Evolutionary conservation across 2,888 invertebrate species (phyloP), one percentile per base, ranked within the genome.

Genomic region (Tachystola acroxantha): DNA sequence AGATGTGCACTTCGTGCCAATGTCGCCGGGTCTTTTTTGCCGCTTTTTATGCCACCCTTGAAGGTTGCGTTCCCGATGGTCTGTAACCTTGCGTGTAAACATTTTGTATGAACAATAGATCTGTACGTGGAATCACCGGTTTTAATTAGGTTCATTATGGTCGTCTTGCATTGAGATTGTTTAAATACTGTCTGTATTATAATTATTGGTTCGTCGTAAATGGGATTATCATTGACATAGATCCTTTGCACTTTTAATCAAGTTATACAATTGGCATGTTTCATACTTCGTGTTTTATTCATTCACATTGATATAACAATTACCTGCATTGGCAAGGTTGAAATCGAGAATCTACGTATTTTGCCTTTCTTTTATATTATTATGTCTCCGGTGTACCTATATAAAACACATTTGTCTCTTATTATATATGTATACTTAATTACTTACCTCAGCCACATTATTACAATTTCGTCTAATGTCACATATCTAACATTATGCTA

Each of bases 61-160:
- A 81, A 85, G 80, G 84, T 68, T 65, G 58, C 55, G 71, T 72
- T 61, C 63, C 60, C 71, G 72, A 74, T 77, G 66, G 57, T 42
- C 53, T n/a, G 58, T 64, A 64, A 54, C 69, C 67, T 82, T 67
- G 82, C 82, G 80, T 82, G 84, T 25, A 14, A 12, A 12, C 14
- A 12, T 19, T 19, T 19, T 29, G 32, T 36, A 14, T 30, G 20
- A 40, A 36, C 40, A 40, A 40, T 40, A 31, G 33, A 16, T 14
- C 33, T 20, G 33, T 22, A 11, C 11, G 27, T 27, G 11, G 1
- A 2, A 11, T 33, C 16, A 10, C 25, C 32, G 14, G 24, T 25
- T 25, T 7, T 14, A 33, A 25, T 25, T 33, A 10, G 2, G 12
- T 12, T 27, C 11, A 10, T 11, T 27, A 27, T 11, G 27, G 7